These are phyloP conservation scores for Garrulus glandarius DNA, from an alignment of 2,797 vertebrate genomes.

Conservation along the genomic window DNA sequence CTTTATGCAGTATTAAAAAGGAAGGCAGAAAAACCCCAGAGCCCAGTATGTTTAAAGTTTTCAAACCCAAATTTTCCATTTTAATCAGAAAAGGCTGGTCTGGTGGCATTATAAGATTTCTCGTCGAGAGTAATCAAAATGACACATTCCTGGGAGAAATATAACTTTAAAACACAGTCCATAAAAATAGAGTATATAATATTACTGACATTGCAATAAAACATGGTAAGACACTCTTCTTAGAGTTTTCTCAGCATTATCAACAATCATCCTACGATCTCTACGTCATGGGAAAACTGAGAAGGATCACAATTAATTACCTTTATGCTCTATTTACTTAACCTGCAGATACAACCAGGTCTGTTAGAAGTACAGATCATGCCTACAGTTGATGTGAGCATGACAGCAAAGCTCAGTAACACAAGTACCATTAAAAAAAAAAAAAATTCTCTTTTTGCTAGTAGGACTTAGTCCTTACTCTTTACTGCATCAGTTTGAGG, in stretches of 20 bases:
- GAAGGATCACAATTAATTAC: not conserved
- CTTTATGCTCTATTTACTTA: not conserved
- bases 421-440: not conserved
- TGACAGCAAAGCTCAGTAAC: not conserved
- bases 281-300: not conserved
- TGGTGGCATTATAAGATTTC: not conserved
- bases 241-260: not conserved
- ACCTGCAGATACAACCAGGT: not conserved
- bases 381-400: not conserved
- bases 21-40: not conserved
- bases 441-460: not conserved
- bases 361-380: not conserved
- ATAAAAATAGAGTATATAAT: slow-evolving; percentile 30
- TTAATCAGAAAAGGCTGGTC: not conserved
- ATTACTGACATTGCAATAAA: slow-evolving; percentile 7
- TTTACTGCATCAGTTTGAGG: not conserved
- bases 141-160: not conserved
- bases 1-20: not conserved
- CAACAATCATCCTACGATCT: not conserved
- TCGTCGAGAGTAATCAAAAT: not conserved
- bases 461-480: not conserved
- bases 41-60: not conserved
- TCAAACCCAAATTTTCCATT: not conserved
- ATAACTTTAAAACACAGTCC: slow-evolving; percentile 4
- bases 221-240: not conserved